phyloP scores from a whole-genome alignment of 92 coral and sea anemone species.

The Zoanthus sociatus region DNA sequence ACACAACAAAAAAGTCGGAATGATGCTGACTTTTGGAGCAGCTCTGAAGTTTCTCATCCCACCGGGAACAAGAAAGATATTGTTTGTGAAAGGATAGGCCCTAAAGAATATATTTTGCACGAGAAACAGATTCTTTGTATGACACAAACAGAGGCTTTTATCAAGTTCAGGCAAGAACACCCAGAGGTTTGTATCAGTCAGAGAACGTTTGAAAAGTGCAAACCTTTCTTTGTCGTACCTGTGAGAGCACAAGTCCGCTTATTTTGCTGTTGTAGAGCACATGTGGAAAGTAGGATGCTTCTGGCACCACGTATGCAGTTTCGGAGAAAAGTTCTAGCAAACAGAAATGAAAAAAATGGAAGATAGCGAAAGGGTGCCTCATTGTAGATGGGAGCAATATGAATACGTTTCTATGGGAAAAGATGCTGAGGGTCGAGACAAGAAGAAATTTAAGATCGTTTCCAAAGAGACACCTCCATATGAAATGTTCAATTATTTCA shows the following conservation, averaged over 20 bases:
- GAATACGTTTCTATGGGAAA: background rate
- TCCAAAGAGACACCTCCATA: slow-evolving; percentile 32
- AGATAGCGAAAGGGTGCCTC: background rate
- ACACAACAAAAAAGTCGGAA: background rate
- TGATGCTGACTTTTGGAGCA: slow-evolving; percentile 26
- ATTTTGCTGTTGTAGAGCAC: background rate
- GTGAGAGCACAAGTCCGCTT: slow-evolving; percentile 1
- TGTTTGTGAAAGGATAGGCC: background rate
- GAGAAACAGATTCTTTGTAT: slow-evolving; percentile 11
- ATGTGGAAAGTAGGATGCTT: background rate
- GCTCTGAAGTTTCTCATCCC: background rate
- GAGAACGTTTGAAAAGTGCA: background rate
- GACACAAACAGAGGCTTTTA: slow-evolving; percentile 9
- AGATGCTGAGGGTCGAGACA: slow-evolving; percentile 28
- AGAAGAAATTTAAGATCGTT: slow-evolving; percentile 33
- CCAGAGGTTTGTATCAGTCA: background rate
- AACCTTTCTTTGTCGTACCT: background rate
- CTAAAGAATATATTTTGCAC: background rate
- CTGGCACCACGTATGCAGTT: background rate
- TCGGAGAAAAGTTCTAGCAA: background rate
- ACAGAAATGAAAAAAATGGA: background rate
- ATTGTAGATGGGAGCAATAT: no score
- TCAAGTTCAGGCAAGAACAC: background rate
- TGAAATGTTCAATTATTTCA: slow-evolving; percentile 44
- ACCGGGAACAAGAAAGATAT: slow-evolving; percentile 21